Percentiles rank a stretch among this genome's conserved stretches.
These are phyloP conservation scores for Athripsodes cinereus DNA, from an alignment of 2,888 invertebrate genomes.

Conservation along the genomic window DNA sequence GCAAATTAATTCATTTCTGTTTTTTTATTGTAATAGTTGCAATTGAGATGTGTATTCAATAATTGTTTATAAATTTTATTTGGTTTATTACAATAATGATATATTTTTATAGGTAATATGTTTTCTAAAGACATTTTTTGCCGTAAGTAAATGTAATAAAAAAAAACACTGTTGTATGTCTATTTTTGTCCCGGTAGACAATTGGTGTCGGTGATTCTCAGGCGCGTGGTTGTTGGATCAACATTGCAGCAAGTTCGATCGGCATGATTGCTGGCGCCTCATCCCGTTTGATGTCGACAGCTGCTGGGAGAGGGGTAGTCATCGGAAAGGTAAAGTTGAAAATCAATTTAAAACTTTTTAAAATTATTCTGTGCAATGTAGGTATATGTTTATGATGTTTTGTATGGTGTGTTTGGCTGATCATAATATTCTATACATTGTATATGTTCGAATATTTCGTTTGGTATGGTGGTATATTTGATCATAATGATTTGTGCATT, in stretches of 20 bases:
- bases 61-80: too few species aligned
- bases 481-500: too few species aligned
- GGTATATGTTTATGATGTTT: neutral
- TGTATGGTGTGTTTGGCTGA: neutral
- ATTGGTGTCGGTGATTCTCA: slow-evolving; percentile 49
- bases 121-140: too few species aligned
- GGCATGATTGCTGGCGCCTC: slow-evolving; percentile 52
- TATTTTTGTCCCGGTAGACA: slow-evolving; percentile 38
- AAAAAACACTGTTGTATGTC: slow-evolving; percentile 22
- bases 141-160: too few species aligned
- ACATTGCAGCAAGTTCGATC: slow-evolving; percentile 51
- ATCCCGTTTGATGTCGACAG: slow-evolving; percentile 40
- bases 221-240: slow-evolving; percentile 55
- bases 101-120: too few species aligned
- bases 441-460: too few species aligned
- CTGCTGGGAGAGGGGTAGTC: slow-evolving; percentile 46
- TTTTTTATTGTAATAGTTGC: neutral
- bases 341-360: neutral
- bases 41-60: too few species aligned
- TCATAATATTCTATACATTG: too few species aligned
- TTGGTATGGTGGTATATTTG: too few species aligned
- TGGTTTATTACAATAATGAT: too few species aligned
- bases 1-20: neutral
- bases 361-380: neutral
- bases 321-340: slow-evolving; percentile 48